phyloP scores from a whole-genome alignment of 2,113 vertebrate genomes.

The Bujurquina vittata region DNA sequence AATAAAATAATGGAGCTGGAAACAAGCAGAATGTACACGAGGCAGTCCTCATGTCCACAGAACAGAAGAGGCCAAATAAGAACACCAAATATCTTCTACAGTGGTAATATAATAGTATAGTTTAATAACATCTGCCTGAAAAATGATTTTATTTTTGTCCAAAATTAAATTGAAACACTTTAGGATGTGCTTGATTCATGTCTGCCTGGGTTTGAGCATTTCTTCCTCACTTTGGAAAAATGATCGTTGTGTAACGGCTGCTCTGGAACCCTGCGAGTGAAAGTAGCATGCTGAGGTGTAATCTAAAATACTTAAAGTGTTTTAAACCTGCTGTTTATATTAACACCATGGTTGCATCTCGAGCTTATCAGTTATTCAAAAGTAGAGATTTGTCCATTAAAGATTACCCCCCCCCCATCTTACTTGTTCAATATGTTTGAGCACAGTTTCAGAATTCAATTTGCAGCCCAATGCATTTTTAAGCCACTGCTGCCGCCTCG shows the following conservation, averaged over 20 bases:
- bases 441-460: slow-evolving; percentile 15
- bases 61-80: neutral
- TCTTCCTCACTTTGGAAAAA: neutral
- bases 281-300: neutral
- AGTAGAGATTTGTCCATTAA: neutral
- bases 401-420: neutral
- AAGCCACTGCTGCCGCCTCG: neutral
- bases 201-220: neutral
- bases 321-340: neutral
- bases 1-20: too few relatives aligned
- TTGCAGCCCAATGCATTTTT: neutral
- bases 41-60: neutral
- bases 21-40: neutral
- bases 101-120: too few relatives aligned
- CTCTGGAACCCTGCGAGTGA: neutral
- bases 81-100: neutral
- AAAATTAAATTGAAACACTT: neutral
- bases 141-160: neutral
- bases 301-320: neutral
- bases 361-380: neutral
- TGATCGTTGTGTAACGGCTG: too few relatives aligned
- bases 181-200: neutral
- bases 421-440: neutral
- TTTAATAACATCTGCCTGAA: neutral
- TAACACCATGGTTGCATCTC: neutral